These are phyloP conservation scores for Drosophila nigritarsus DNA, from an alignment of 2,888 invertebrate genomes.

Conservation along the genomic window DNA sequence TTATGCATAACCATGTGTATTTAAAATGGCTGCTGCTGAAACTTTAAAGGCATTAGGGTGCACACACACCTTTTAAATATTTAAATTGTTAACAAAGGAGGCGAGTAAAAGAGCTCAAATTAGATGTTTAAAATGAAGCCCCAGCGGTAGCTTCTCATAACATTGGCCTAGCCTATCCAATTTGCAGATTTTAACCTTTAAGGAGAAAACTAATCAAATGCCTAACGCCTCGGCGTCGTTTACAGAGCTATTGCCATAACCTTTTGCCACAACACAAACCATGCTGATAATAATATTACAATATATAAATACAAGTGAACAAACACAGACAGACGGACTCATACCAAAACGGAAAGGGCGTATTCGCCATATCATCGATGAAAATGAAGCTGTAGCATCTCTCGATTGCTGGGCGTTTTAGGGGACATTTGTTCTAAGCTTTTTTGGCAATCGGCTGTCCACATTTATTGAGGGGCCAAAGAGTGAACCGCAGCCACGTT, in stretches of 20 bases:
- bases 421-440: conserved; percentile 67
- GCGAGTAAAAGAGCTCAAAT: conserved; percentile 13
- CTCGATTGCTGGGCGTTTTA: conserved; percentile 42
- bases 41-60: conserved; percentile 59
- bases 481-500: conserved; percentile 64
- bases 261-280: conserved; percentile 21
- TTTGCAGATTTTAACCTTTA: conserved; percentile 2
- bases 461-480: conserved; percentile 67
- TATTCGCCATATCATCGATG: conserved; percentile 59
- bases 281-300: conserved; percentile 55
- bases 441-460: conserved; percentile 60
- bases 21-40: conserved; percentile 40
- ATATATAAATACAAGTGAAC: conserved; percentile 28
- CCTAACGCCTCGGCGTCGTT: conserved; percentile 17
- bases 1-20: conserved; percentile 67
- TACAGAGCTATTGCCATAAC: conserved; percentile 40
- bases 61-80: conserved; percentile 44
- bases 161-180: conserved; percentile 15
- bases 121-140: conserved; percentile 2
- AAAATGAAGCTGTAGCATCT: conserved; percentile 65
- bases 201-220: conserved; percentile 50
- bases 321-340: background rate
- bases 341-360: conserved; percentile 28
- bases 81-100: conserved; percentile 24
- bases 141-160: conserved; percentile 7